These are phyloP conservation scores for Sylvia borin DNA, from an alignment of 2,797 vertebrate genomes.

Conservation along the genomic window DNA sequence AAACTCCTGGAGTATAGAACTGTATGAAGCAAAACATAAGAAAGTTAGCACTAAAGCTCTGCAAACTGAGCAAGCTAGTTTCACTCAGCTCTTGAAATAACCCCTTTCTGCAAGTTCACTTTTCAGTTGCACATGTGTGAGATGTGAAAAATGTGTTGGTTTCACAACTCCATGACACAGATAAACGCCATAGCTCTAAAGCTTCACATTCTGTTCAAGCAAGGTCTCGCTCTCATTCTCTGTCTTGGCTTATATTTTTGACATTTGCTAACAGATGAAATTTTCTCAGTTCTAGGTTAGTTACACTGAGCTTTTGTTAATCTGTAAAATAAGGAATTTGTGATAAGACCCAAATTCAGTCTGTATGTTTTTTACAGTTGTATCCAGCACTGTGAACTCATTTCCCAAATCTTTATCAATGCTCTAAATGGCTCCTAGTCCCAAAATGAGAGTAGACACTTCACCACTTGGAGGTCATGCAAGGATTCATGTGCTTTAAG, in stretches of 20 bases:
- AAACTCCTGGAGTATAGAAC: background rate
- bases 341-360: background rate
- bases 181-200: background rate
- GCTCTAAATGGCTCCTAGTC: background rate
- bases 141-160: background rate
- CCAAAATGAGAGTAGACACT: background rate
- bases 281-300: background rate
- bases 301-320: background rate
- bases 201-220: background rate
- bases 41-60: slow-evolving; percentile 11
- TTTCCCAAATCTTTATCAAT: slow-evolving; percentile 8
- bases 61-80: slow-evolving; percentile 14
- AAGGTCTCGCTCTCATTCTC: background rate
- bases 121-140: background rate
- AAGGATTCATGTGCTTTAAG: background rate
- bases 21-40: background rate
- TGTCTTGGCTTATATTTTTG: background rate
- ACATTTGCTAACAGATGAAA: background rate
- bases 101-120: slow-evolving; percentile 20
- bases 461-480: background rate
- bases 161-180: slow-evolving; percentile 12
- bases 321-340: background rate
- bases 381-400: background rate
- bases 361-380: background rate
- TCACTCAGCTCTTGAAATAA: slow-evolving; percentile 16